Evolutionary conservation across 2,797 vertebrate species (phyloP).

Genomic region (Pteropus rufus): DNA sequence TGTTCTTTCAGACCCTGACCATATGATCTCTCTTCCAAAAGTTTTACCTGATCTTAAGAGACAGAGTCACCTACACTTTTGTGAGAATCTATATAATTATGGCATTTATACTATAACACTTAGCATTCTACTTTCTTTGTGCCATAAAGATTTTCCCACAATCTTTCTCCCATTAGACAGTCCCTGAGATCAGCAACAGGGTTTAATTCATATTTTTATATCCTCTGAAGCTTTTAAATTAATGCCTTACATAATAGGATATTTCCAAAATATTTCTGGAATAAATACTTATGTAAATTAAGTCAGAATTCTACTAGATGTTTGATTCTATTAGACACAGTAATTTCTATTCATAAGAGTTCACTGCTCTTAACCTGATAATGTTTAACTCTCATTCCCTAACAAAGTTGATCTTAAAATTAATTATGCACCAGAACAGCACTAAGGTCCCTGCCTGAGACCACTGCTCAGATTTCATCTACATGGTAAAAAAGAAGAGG

Average conservation of each 20-base stretch:
- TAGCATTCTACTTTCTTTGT: not conserved
- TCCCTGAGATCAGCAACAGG: not conserved
- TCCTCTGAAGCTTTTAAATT: not conserved
- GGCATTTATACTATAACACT: not conserved
- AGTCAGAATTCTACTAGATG: not conserved
- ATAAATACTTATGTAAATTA: not conserved
- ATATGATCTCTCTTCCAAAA: not conserved
- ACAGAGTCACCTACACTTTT: not conserved
- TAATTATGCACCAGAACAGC: not conserved
- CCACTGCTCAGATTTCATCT: not conserved
- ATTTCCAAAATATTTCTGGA: slow-evolving; percentile 29
- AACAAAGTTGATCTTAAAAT: not conserved
- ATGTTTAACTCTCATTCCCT: not conserved
- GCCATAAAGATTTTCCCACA: not conserved
- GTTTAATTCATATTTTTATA: not conserved
- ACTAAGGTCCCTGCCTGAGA: not conserved
- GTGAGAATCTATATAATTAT: not conserved
- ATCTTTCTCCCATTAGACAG: not conserved
- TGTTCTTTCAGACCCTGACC: not conserved
- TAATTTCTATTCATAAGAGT: not conserved
- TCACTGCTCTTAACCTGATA: not conserved
- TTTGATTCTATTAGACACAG: not conserved
- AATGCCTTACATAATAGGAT: not conserved
- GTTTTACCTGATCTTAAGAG: not conserved
- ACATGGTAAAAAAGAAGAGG: not conserved